A percentile compares a stretch with the other conserved stretches of the same genome.
phyloP scores from a whole-genome alignment of 2,113 vertebrate species.

The Struthidea cinerea region DNA sequence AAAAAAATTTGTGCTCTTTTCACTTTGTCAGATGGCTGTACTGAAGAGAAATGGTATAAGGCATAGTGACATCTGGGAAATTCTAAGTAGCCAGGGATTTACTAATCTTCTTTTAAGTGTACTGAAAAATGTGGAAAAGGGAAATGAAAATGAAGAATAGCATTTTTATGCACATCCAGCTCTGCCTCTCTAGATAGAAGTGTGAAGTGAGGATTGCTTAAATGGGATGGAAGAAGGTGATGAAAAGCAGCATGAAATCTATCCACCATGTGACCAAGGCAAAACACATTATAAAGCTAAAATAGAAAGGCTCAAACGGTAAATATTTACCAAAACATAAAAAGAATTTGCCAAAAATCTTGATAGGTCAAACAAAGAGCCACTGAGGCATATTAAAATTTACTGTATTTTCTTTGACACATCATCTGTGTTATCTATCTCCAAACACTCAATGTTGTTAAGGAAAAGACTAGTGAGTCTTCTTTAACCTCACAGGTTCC shows the following conservation, averaged over 20 bases:
- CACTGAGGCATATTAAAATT: neutral
- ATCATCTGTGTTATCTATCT: neutral
- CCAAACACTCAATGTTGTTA: neutral
- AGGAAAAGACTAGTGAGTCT: neutral
- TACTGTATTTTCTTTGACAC: neutral
- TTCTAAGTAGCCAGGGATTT: neutral
- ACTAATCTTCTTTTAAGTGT: neutral
- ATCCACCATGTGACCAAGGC: neutral
- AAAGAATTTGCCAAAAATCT: neutral
- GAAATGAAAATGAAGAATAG: neutral
- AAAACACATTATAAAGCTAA: neutral
- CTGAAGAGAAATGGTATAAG: neutral
- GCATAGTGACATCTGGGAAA: conserved; percentile 3
- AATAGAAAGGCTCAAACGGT: neutral
- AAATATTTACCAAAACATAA: neutral
- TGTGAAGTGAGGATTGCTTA: neutral
- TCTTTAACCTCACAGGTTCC: neutral
- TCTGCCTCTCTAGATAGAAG: neutral
- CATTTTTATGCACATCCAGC: neutral
- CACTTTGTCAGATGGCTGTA: neutral
- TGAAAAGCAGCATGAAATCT: neutral
- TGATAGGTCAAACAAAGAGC: neutral
- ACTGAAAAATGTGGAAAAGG: neutral
- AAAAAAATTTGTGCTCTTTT: neutral
- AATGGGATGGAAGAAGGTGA: neutral